Base-by-base conservation (phyloP, 2,888 invertebrate species). In the Ashinkailepas kermadecensis region DNA sequence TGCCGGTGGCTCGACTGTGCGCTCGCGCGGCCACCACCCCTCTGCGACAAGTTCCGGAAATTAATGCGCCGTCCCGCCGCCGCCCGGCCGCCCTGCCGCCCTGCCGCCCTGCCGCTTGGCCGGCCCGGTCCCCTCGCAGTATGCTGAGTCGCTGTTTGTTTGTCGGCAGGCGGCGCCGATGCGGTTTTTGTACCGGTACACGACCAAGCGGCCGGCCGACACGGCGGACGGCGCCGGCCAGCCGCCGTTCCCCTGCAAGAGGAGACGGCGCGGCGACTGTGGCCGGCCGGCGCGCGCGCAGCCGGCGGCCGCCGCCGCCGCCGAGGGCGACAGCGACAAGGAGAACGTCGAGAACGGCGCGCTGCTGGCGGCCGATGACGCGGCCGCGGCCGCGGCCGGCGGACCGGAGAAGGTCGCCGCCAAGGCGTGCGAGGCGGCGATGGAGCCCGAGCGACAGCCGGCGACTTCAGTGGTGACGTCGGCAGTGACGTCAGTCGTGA, bases 331-430 rank as follows among this genome's bases (percentile, higher is more conserved):
- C 74, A 74, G 74, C 74, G 74, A 74, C 54, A 74, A 74, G 74
- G 74, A 74, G 74, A 74, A 74, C 74, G 54, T 74, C 54, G 74
- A 74, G 54, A 54, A 54, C 54, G 74, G 11, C 54, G 74, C 74
- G 54, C 74, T 18, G 18, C 39, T 23, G 13, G 39, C n/a, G n/a
- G n/a, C 23, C 10, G 13, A 6, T 25, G 54, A 0, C 12, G 23
- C 54, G 54, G 54, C 15, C 12, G 23, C 54, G 54, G 54, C 10
- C 3, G 74, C 74, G 18, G 74, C 6, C 54, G 54, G 2, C 54
- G 74, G 54, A 7, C 2, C 74, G 74, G 39, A 54, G 54, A 18
- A 6, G 74, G 18, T 54, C 7, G 21, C 54, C 15, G 74, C 18
- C 54, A 9, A n/a, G 65, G n/a, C 65, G 65, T 8, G 13, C 70